phyloP scores from a whole-genome alignment of 30 jellyfish, hydroid and myxozoan genomes.

The Aurelia aurita complex sp. Pacific region DNA sequence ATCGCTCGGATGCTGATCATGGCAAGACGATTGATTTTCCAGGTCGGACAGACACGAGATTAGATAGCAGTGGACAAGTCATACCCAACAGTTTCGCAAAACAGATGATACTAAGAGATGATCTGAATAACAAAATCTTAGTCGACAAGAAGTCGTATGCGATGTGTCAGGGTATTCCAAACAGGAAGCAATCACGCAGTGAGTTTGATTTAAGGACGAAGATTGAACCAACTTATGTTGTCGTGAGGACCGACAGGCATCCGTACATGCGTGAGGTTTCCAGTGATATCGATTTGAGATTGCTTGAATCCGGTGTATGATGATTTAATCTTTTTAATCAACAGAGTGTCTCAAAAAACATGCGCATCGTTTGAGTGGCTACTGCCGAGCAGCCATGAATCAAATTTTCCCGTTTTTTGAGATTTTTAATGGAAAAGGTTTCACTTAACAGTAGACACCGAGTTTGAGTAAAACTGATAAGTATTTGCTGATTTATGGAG shows the following conservation, averaged over 20 bases:
- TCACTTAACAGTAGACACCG: background rate
- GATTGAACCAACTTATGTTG: background rate
- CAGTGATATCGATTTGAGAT: slow-evolving; percentile 12
- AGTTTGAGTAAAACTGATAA: no score
- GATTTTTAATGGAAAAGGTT: background rate
- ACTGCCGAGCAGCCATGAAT: no score
- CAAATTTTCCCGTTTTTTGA: no score
- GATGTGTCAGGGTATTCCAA: background rate
- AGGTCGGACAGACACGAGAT: background rate
- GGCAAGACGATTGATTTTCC: background rate
- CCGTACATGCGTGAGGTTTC: slow-evolving; percentile 14
- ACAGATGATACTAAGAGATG: background rate
- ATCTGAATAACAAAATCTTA: background rate
- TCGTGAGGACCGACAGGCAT: slow-evolving; percentile 5
- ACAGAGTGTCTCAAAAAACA: no score
- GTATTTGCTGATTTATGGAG: no score
- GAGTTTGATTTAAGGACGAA: slow-evolving; percentile 16
- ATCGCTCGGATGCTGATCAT: background rate
- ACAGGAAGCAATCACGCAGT: slow-evolving; percentile 21
- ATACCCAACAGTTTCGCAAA: background rate
- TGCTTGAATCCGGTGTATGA: slow-evolving; percentile 9
- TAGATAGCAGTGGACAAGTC: slow-evolving; percentile 9
- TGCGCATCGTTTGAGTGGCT: no score
- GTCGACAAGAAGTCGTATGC: no score
- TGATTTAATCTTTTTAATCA: background rate